These are phyloP conservation scores for Vireo altiloquus DNA, from an alignment of 2,113 vertebrate species.

Conservation along the genomic window DNA sequence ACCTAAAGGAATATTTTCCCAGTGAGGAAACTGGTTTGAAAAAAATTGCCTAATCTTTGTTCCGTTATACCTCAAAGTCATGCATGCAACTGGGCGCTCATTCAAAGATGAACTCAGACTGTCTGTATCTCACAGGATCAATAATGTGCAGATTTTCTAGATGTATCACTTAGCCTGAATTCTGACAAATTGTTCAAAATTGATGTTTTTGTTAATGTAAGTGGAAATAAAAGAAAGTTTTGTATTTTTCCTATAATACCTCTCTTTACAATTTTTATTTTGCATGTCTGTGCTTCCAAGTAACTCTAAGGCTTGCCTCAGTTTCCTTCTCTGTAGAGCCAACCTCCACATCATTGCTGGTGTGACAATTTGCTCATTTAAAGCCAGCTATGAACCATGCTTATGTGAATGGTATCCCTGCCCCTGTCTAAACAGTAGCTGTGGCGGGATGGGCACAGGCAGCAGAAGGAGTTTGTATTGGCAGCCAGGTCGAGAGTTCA, in stretches of 20 bases:
- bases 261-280: not conserved
- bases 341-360: not conserved
- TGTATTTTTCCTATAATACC: not conserved
- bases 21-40: not conserved
- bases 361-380: not conserved
- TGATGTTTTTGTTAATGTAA: not conserved
- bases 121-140: not conserved
- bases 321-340: not conserved
- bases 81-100: not conserved
- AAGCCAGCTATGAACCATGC: not conserved
- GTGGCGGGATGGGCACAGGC: not conserved
- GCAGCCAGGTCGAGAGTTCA: not conserved
- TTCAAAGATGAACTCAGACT: not conserved
- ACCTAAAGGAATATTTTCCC: constrained; percentile 28
- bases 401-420: not conserved
- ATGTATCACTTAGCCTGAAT: not conserved
- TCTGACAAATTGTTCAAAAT: not conserved
- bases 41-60: not conserved
- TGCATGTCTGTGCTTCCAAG: not conserved
- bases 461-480: not conserved
- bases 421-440: not conserved
- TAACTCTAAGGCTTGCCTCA: not conserved
- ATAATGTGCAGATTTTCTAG: not conserved
- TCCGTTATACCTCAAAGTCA: not conserved
- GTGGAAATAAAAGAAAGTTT: not conserved